These are phyloP conservation scores for Bovichtus variegatus DNA, from an alignment of 2,797 vertebrate genomes.

Conservation along the genomic window DNA sequence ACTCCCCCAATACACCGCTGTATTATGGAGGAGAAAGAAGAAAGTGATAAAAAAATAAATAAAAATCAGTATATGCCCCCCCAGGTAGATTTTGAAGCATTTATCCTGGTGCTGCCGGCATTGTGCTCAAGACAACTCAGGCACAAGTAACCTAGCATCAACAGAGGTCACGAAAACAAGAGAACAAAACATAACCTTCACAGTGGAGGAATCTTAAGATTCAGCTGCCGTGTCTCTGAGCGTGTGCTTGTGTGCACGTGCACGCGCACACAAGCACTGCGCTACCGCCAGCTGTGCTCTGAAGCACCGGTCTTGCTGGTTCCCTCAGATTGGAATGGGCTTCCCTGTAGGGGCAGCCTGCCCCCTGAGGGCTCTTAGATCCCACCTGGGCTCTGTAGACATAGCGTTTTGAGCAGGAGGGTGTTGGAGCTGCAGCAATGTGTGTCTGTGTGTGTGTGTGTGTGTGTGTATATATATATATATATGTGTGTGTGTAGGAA, in stretches of 20 bases:
- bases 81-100: constrained; percentile 29
- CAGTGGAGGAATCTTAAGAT: constrained; percentile 56
- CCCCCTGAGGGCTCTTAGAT: constrained; percentile 70
- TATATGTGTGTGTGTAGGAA: background rate
- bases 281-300: constrained; percentile 77
- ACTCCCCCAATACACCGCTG: background rate
- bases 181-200: constrained; percentile 68
- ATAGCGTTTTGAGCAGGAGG: constrained; percentile 53
- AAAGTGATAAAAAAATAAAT: constrained; percentile 22
- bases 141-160: constrained; percentile 45
- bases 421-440: constrained; percentile 25
- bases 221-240: constrained; percentile 31
- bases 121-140: constrained; percentile 48
- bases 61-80: constrained; percentile 17
- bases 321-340: constrained; percentile 74
- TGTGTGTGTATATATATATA: background rate
- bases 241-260: background rate
- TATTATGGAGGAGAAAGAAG: constrained; percentile 10
- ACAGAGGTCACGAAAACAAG: constrained; percentile 52
- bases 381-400: constrained; percentile 66
- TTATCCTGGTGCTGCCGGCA: constrained; percentile 42
- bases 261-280: constrained; percentile 45
- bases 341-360: constrained; percentile 59
- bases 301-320: constrained; percentile 72
- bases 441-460: constrained; percentile 19